Evolutionary conservation across 2,888 invertebrate genomes (phyloP).

Genomic region (Chrysotoxum bicinctum): DNA sequence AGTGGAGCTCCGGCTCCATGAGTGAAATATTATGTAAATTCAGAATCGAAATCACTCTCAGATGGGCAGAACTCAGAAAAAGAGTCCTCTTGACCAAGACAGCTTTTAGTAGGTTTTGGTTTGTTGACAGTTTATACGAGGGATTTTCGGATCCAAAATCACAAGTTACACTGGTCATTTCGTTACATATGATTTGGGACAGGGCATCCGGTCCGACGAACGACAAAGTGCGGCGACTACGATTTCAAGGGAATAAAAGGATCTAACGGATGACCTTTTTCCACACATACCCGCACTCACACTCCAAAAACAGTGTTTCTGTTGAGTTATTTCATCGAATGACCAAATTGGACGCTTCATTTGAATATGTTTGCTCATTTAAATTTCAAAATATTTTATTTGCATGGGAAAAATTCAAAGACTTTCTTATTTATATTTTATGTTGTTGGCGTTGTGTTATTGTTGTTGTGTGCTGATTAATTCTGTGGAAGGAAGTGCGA

Average conservation of each 20-base stretch:
- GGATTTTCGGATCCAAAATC: conserved; percentile 23
- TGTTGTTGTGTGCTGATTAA: not conserved
- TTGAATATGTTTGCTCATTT: conserved; percentile 57
- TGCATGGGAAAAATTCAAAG: conserved; percentile 31
- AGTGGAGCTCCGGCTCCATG: not conserved
- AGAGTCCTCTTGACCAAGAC: conserved; percentile 19
- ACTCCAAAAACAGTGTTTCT: conserved; percentile 22
- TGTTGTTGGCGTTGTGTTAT: not conserved
- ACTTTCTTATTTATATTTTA: conserved; percentile 2
- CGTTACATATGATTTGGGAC: conserved; percentile 30
- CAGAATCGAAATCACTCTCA: conserved; percentile 12
- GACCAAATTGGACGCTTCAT: conserved; percentile 58
- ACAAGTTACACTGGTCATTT: conserved; percentile 49
- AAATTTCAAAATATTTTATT: conserved; percentile 25
- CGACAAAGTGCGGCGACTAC: not conserved
- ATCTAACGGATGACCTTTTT: conserved; percentile 41
- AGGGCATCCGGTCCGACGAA: not conserved
- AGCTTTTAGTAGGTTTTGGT: conserved; percentile 40
- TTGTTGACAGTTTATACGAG: conserved; percentile 50
- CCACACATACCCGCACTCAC: not conserved
- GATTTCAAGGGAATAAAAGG: conserved; percentile 16
- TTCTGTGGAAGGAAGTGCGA: conserved; percentile 14
- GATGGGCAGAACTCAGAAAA: not conserved
- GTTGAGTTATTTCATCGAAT: conserved; percentile 49
- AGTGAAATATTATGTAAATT: conserved; percentile 52